These are phyloP conservation scores for Salticus scenicus DNA, from an alignment of 2,888 invertebrate species.

Conservation along the genomic window DNA sequence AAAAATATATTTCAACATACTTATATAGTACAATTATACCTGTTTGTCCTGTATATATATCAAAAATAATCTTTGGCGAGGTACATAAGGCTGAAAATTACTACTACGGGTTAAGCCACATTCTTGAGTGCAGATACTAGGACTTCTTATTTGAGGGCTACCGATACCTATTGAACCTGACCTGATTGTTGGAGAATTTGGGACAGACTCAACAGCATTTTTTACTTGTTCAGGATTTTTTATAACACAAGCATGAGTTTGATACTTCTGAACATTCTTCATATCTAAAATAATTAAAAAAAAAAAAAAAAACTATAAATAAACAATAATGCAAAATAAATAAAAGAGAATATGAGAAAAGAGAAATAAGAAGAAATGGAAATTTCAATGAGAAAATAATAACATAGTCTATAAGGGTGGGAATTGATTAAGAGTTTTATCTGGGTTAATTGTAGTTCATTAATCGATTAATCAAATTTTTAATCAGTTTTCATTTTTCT, in stretches of 20 bases:
- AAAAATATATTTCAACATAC: too few relatives aligned
- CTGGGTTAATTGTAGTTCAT: too few relatives aligned
- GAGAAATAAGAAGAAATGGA: too few relatives aligned
- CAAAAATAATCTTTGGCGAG: conserved; percentile 81
- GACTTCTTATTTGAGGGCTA: conserved; percentile 34
- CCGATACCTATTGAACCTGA: conserved; percentile 35
- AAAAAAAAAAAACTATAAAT: too few relatives aligned
- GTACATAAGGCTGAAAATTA: conserved; percentile 77
- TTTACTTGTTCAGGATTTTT: conserved; percentile 24
- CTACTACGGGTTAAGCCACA: neutral
- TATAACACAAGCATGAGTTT: conserved; percentile 74
- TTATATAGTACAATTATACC: too few relatives aligned
- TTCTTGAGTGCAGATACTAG: conserved; percentile 16
- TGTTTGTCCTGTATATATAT: conserved; percentile 80
- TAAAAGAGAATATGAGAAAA: too few relatives aligned
- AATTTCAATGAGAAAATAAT: too few relatives aligned
- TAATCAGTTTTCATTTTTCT: too few relatives aligned
- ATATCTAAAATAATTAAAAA: conserved; percentile 75
- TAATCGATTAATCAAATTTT: too few relatives aligned
- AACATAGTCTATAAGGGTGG: too few relatives aligned
- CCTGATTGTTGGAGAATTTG: conserved; percentile 55
- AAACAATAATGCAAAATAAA: too few relatives aligned
- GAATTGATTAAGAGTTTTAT: too few relatives aligned
- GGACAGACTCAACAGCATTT: conserved; percentile 38
- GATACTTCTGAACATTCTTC: conserved; percentile 77